These are phyloP conservation scores for Mirza zaza DNA, from an alignment of 2,113 vertebrate species.

Conservation along the genomic window DNA sequence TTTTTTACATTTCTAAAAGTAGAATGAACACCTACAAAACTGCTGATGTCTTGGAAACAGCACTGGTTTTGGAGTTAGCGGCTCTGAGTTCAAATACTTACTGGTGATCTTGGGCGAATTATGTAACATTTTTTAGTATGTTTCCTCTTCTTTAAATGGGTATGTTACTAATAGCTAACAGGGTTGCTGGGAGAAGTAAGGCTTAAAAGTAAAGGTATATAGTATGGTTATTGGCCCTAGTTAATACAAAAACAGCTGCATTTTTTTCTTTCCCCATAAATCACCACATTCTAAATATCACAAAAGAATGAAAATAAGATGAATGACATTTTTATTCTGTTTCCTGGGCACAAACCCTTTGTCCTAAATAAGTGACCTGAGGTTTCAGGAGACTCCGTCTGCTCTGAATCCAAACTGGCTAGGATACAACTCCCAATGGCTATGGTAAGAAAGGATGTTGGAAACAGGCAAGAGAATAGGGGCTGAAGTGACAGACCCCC, in stretches of 20 bases:
- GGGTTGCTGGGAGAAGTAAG: not conserved
- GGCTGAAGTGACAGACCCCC: not conserved
- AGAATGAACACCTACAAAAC: not conserved
- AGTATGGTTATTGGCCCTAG: not conserved
- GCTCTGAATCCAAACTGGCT: not conserved
- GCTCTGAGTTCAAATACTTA: not conserved
- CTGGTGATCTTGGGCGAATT: not conserved
- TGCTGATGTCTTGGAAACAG: not conserved
- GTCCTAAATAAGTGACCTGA: not conserved
- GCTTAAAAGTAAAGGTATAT: not conserved
- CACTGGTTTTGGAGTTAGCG: not conserved
- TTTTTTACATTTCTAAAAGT: slow-evolving; percentile 32
- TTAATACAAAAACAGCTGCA: not conserved
- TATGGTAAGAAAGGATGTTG: not conserved
- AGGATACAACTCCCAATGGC: slow-evolving; percentile 16
- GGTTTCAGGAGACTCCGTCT: not conserved
- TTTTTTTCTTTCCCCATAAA: not conserved
- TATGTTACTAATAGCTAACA: not conserved
- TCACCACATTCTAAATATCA: slow-evolving; percentile 28
- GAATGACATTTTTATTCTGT: not conserved
- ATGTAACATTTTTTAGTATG: not conserved
- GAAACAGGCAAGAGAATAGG: slow-evolving; percentile 29
- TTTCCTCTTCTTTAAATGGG: not conserved
- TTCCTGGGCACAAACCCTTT: slow-evolving; percentile 13
- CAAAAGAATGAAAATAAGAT: slow-evolving; percentile 23